Base-by-base conservation (phyloP, 2,888 invertebrate species). In the Ochropacha duplaris region DNA sequence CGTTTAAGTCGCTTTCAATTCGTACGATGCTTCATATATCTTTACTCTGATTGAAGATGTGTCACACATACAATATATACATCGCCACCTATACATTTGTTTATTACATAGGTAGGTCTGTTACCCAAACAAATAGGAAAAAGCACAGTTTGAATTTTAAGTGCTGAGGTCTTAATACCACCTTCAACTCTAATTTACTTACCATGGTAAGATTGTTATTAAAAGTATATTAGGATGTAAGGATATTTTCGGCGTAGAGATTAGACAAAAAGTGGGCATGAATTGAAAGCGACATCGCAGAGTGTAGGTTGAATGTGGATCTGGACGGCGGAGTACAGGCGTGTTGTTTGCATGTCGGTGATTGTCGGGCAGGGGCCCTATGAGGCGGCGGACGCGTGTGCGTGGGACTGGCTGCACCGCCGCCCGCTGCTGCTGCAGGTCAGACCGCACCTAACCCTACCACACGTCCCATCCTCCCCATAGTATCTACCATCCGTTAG, bases 371-470 rank as follows among this genome's bases (percentile, higher is more conserved):
- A 87, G 90, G 87, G 83, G 87, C 84, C 87, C 86, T 88, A 85
- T 83, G 90, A 90, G 83, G 81, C 80, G 79, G 91, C 78, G 77
- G 93, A 92, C 83, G 85, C 81, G 39, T 44, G 39, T 44, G 39
- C 39, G 14, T 44, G 39, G 39, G 92, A 92, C 90, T 94, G 92
- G 94, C 93, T 93, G 92, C 94, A 92, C 93, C 94, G 90, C 91
- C 95, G 96, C 93, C 95, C 96, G 92, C 94, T 96, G 94, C 95
- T 97, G 93, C 94, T 97, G 93, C 96, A 97, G 96, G 96, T 97
- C 95, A 96, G 95, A 83, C 77, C 68, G 68, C 68, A 66, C 67
- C 62, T 60, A 66, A 61, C 65, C 58, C 59, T 58, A 61, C 60
- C 64, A 56, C 50, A 28, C 59, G 56, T 55, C 50, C 54, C 58